These are phyloP conservation scores for Acanthopleura granulata DNA, from an alignment of 2,888 invertebrate genomes.

Conservation along the genomic window DNA sequence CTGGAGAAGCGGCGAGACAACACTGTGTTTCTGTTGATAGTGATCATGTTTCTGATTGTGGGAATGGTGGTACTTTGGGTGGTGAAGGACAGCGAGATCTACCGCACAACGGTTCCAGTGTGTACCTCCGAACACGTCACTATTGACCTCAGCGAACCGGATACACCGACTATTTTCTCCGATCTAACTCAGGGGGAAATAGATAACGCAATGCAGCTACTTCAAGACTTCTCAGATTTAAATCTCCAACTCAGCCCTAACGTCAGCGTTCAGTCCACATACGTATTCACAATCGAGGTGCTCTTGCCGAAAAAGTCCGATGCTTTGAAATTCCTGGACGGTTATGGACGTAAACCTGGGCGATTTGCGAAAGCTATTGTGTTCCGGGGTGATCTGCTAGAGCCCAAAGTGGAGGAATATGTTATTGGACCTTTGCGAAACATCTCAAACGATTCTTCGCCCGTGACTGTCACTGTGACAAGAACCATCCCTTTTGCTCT, in stretches of 20 bases:
- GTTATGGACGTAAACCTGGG: slow-evolving; percentile 31
- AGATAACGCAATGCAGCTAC: slow-evolving; percentile 28
- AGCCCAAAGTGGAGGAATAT: slow-evolving; percentile 45
- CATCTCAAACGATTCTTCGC: slow-evolving; percentile 33
- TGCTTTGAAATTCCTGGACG: slow-evolving; percentile 36
- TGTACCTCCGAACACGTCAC: slow-evolving; percentile 18
- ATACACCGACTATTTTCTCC: slow-evolving; percentile 40
- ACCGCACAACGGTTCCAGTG: slow-evolving; percentile 8
- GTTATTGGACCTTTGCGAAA: slow-evolving; percentile 49
- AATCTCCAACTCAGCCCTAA: slow-evolving; percentile 25
- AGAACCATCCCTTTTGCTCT: slow-evolving; percentile 41
- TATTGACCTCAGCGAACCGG: slow-evolving; percentile 35
- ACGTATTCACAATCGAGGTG: slow-evolving; percentile 29
- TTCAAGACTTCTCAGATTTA: slow-evolving; percentile 33
- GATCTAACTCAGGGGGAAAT: slow-evolving; percentile 43
- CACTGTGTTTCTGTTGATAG: neutral
- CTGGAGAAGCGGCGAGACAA: neutral
- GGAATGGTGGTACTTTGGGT: slow-evolving; percentile 9
- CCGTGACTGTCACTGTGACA: slow-evolving; percentile 23
- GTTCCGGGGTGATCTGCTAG: slow-evolving; percentile 43
- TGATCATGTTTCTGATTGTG: slow-evolving; percentile 10
- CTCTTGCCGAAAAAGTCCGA: slow-evolving; percentile 36
- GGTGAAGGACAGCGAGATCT: slow-evolving; percentile 8
- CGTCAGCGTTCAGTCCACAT: slow-evolving; percentile 1
- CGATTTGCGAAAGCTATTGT: slow-evolving; percentile 50